Conservation (phyloP, 2,113 vertebrate genomes). For the Notothenia coriiceps region DNA sequence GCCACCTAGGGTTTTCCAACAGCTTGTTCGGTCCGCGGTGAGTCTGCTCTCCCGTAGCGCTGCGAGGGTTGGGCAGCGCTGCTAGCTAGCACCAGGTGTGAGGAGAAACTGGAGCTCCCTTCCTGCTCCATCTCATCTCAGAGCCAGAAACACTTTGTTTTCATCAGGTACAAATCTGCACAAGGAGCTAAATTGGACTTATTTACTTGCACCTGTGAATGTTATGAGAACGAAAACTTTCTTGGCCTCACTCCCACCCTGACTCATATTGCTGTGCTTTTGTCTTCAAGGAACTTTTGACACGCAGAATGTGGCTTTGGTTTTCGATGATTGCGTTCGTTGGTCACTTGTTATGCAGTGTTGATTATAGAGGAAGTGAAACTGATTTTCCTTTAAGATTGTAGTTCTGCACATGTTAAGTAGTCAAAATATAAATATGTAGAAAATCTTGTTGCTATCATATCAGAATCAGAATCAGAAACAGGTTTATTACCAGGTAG, state of each 20-base stretch:
- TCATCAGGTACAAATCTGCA: conserved; percentile 30
- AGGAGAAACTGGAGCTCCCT: conserved; percentile 68
- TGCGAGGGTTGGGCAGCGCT: conserved; percentile 62
- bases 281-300: no score
- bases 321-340: conserved; percentile 20
- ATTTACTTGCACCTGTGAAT: conserved; percentile 32
- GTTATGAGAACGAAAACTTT: conserved; percentile 24
- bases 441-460: background rate
- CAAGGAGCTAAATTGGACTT: conserved; percentile 13
- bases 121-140: conserved; percentile 6
- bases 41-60: conserved; percentile 58
- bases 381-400: background rate
- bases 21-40: conserved; percentile 70
- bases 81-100: conserved; percentile 68
- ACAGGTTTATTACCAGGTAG: no score
- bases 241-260: background rate
- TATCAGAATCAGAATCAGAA: no score
- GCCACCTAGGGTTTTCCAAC: conserved; percentile 69
- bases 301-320: background rate
- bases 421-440: conserved; percentile 9
- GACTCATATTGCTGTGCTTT: no score
- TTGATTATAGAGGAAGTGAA: conserved; percentile 26
- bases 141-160: conserved; percentile 51
- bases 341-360: conserved; percentile 16
- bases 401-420: background rate